Evolutionary conservation across 1,140 invertebrate species (phyloP).

Genomic region (Pectinophora gossypiella): DNA sequence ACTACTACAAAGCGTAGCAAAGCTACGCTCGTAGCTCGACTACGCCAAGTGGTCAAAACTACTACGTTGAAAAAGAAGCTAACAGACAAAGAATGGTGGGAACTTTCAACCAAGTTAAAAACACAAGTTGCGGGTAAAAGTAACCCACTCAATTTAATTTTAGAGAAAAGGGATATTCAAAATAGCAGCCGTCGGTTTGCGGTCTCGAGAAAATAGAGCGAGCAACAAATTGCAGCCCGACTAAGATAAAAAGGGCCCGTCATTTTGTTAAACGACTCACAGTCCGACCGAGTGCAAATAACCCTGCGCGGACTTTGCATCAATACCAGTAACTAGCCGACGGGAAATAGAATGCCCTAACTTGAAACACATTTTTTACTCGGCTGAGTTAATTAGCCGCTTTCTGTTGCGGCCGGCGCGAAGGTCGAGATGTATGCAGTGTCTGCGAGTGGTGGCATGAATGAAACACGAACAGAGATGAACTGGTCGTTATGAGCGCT

Average conservation of each 20-base stretch:
- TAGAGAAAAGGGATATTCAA: conserved; percentile 51
- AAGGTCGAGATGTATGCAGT: too few species aligned
- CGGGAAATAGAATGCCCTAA: background rate
- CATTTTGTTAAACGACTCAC: conserved; percentile 45
- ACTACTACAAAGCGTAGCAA: background rate
- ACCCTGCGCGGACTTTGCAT: conserved; percentile 6
- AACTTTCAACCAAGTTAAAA: background rate
- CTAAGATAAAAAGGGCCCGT: conserved; percentile 50
- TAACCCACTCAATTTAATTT: conserved; percentile 37
- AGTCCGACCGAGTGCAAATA: conserved; percentile 34
- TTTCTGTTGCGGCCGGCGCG: too few species aligned
- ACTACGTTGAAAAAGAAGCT: too few species aligned
- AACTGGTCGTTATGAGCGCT: too few species aligned
- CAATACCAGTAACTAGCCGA: conserved; percentile 1
- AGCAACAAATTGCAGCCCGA: conserved; percentile 47
- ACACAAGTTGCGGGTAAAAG: background rate
- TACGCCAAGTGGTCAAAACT: background rate
- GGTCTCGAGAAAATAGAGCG: conserved; percentile 53
- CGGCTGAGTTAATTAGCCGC: background rate
- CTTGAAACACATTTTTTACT: conserved; percentile 1
- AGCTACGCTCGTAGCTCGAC: background rate
- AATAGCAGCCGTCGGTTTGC: conserved; percentile 52
- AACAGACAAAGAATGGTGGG: background rate
- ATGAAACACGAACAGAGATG: too few species aligned
- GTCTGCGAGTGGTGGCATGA: too few species aligned